Conservation (phyloP, 2,113 vertebrate genomes). For the Prinia subflava region DNA sequence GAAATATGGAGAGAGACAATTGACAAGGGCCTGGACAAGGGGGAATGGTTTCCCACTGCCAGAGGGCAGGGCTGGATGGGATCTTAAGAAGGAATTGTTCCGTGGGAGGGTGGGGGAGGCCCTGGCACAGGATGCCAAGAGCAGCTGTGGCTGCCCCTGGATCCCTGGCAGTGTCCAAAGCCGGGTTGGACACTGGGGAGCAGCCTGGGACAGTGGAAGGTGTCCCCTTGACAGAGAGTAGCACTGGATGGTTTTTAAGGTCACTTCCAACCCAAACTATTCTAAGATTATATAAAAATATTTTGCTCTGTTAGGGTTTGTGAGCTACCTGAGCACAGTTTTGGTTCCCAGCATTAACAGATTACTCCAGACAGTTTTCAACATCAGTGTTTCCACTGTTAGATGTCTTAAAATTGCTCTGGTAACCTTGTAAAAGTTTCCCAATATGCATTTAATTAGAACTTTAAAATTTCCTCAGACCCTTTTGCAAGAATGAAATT, state of each 20-base stretch:
- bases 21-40: too few species aligned
- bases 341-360: background rate
- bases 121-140: background rate
- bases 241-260: rapidly evolving
- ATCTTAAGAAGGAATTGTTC: background rate
- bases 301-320: background rate
- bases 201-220: background rate
- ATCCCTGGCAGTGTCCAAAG: background rate
- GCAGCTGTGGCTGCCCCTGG: background rate
- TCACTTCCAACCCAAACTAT: background rate
- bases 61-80: background rate
- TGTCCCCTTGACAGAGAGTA: background rate
- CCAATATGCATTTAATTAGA: background rate
- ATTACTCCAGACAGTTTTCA: background rate
- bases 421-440: background rate
- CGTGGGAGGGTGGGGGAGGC: background rate
- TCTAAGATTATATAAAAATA: background rate
- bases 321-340: background rate
- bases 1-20: background rate
- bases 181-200: background rate
- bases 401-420: background rate
- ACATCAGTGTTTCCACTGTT: background rate
- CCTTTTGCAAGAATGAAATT: background rate
- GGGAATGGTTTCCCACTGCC: rapidly evolving
- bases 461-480: background rate